These are phyloP conservation scores for Melanotaenia parkinsoni DNA, from an alignment of 2,797 vertebrate genomes.

Conservation along the genomic window DNA sequence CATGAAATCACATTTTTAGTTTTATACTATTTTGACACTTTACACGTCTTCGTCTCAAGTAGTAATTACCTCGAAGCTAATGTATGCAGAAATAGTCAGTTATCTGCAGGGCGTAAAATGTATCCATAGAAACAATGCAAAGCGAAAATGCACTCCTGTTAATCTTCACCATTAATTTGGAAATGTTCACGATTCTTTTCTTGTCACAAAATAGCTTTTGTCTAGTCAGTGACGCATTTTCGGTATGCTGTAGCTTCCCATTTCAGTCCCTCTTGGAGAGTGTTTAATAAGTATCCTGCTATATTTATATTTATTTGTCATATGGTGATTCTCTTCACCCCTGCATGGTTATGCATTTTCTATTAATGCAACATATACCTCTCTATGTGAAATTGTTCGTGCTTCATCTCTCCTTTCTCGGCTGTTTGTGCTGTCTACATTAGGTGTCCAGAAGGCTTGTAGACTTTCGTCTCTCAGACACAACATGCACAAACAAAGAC, in stretches of 20 bases:
- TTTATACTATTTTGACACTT: slow-evolving; percentile 16
- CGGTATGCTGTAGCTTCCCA: slow-evolving; percentile 35
- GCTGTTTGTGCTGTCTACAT: slow-evolving; percentile 40
- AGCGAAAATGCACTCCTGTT: slow-evolving; percentile 33
- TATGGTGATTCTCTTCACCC: slow-evolving; percentile 35
- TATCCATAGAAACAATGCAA: slow-evolving; percentile 56
- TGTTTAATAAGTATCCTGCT: slow-evolving; percentile 43
- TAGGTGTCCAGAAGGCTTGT: slow-evolving; percentile 30
- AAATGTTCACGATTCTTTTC: slow-evolving; percentile 19
- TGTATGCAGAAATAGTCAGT: slow-evolving; percentile 26
- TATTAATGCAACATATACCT: slow-evolving; percentile 30
- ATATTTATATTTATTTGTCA: slow-evolving; percentile 42
- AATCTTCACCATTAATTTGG: not conserved
- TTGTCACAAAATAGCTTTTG: slow-evolving; percentile 27
- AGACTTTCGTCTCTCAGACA: slow-evolving; percentile 28
- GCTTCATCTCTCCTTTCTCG: slow-evolving; percentile 44
- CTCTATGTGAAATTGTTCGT: slow-evolving; percentile 38
- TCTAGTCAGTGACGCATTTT: slow-evolving; percentile 27
- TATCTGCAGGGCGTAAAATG: slow-evolving; percentile 17
- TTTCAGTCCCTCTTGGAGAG: slow-evolving; percentile 31
- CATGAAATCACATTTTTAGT: slow-evolving; percentile 9
- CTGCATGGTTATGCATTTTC: slow-evolving; percentile 39
- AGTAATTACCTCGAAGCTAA: slow-evolving; percentile 34
- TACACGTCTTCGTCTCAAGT: not conserved
- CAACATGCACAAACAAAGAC: slow-evolving; percentile 22